Percentiles rank a stretch among this genome's conserved stretches.
Evolutionary conservation across 2,113 vertebrate genomes (phyloP).

Genomic region (Puntigrus tetrazona): DNA sequence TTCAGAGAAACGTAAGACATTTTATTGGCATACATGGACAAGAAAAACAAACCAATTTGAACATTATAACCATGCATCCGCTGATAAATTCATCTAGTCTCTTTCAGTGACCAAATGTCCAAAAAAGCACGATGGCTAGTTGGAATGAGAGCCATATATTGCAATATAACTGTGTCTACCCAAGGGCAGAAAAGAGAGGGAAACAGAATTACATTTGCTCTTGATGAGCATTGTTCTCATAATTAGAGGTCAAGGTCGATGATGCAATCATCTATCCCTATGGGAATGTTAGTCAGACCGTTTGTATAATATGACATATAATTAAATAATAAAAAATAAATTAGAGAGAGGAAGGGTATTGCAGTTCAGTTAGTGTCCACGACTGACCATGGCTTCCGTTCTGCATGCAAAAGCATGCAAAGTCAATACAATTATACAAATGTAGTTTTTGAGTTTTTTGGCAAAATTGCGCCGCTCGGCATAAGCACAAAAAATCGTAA

Average conservation of each 20-base stretch:
- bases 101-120: not conserved
- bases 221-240: conserved; percentile 49
- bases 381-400: not conserved
- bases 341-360: conserved; percentile 60
- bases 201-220: conserved; percentile 5
- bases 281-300: conserved; percentile 65
- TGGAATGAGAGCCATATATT: not conserved
- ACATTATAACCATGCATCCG: not conserved
- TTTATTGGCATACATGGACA: not conserved
- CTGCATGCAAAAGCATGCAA: not conserved
- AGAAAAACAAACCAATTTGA: not conserved
- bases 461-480: not conserved
- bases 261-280: conserved; percentile 62
- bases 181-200: not conserved
- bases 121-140: not conserved
- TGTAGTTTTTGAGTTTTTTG: not conserved
- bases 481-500: too few relatives aligned
- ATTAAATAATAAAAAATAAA: conserved; percentile 43
- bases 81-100: not conserved
- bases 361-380: not conserved
- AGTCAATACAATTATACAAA: not conserved
- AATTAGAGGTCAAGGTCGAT: conserved; percentile 65
- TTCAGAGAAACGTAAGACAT: not conserved
- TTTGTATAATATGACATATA: conserved; percentile 59
- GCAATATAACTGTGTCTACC: not conserved